Evolutionary conservation across 1,140 invertebrate species (phyloP).

Genomic region (Galleria mellonella): DNA sequence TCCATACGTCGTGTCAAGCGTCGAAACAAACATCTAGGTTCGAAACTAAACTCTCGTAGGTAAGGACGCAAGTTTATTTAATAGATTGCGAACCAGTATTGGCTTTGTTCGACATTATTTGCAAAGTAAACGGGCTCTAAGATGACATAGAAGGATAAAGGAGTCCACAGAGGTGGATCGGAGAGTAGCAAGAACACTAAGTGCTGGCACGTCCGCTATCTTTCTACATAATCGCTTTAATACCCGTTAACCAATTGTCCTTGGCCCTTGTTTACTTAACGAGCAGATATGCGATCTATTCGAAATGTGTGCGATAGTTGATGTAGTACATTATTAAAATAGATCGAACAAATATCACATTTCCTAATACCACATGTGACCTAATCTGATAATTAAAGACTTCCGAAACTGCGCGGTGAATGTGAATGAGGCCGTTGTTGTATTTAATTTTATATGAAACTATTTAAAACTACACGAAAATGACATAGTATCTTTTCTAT

Average conservation of each 20-base stretch:
- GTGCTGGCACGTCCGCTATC: constrained; percentile 19
- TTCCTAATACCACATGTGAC: too few relatives aligned
- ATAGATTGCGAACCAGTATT: not conserved
- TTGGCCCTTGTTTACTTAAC: constrained; percentile 37
- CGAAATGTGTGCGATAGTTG: too few relatives aligned
- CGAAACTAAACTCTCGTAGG: not conserved
- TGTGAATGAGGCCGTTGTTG: too few relatives aligned
- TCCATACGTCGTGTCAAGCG: constrained; percentile 22
- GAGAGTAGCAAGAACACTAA: constrained; percentile 10
- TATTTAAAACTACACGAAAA: constrained; percentile 11
- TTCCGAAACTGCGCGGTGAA: too few relatives aligned
- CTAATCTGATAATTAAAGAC: too few relatives aligned
- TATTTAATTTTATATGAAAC: too few relatives aligned
- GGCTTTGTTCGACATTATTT: constrained; percentile 5
- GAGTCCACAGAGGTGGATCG: not conserved
- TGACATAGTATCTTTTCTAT: not conserved
- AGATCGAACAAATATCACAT: too few relatives aligned
- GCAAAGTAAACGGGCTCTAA: constrained; percentile 6
- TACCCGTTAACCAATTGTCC: constrained; percentile 33
- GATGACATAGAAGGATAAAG: constrained; percentile 21
- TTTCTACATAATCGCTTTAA: constrained; percentile 27
- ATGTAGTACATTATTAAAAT: too few relatives aligned
- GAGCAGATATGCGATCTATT: too few relatives aligned
- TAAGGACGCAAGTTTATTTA: not conserved
- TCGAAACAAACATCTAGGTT: constrained; percentile 3